A percentile compares a stretch with the other conserved stretches of the same genome.
Conservation (phyloP, 2,113 vertebrate genomes). For the Antigone vipio region DNA sequence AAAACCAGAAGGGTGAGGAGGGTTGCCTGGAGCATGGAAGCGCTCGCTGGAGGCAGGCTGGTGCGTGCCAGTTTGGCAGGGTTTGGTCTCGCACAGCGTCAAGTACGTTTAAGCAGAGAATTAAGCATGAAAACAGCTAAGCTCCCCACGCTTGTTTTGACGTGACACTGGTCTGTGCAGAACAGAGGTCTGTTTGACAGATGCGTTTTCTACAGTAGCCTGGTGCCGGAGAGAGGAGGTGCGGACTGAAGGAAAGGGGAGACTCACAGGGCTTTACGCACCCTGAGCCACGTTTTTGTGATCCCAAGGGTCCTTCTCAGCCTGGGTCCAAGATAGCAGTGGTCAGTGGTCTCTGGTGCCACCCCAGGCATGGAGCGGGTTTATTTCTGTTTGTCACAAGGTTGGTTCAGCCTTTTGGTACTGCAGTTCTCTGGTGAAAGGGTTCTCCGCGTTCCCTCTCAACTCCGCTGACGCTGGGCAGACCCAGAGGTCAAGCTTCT, state of each 20-base stretch:
- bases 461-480: neutral
- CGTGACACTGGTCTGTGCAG: rapidly evolving
- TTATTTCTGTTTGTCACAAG: neutral
- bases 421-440: neutral
- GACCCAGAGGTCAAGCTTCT: neutral
- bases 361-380: rapidly evolving
- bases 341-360: neutral
- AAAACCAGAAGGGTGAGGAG: neutral
- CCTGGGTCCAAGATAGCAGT: neutral
- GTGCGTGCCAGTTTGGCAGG: rapidly evolving
- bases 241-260: neutral
- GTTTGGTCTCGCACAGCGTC: neutral
- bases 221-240: neutral
- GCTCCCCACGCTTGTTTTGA: neutral
- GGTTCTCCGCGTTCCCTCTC: neutral
- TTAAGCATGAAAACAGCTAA: neutral
- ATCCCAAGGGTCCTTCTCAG: neutral
- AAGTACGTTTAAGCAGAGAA: neutral
- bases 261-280: no score
- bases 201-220: neutral
- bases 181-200: neutral
- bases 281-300: rapidly evolving
- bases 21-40: neutral
- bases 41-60: neutral
- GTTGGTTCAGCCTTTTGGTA: neutral